phyloP scores from a whole-genome alignment of 2,113 vertebrate species.

The Tenebrosternarchus preto region DNA sequence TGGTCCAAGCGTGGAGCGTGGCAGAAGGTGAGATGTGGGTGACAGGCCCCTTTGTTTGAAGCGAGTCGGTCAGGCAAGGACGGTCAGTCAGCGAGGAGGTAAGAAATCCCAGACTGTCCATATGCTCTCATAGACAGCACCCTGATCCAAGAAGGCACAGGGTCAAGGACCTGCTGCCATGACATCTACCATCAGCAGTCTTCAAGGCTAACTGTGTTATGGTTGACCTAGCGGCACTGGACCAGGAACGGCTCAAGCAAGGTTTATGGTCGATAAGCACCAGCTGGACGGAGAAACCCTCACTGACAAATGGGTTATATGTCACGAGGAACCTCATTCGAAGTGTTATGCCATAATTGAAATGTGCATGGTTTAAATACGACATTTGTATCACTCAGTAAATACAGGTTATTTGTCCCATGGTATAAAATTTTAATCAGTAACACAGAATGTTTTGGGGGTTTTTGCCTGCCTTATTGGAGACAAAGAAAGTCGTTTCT shows the following conservation, averaged over 20 bases:
- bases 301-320: background rate
- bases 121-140: conserved; percentile 65
- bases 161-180: conserved; percentile 69
- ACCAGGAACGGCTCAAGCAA: background rate
- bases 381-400: background rate
- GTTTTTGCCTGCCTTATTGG: background rate
- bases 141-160: conserved; percentile 62
- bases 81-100: conserved; percentile 71
- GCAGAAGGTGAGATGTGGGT: conserved; percentile 56
- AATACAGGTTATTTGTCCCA: background rate
- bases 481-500: too few relatives aligned
- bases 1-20: conserved; percentile 43
- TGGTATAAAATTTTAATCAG: background rate
- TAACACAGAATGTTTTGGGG: too few relatives aligned
- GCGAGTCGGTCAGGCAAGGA: conserved; percentile 66
- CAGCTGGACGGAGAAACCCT: background rate
- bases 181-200: conserved; percentile 68
- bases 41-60: conserved; percentile 55
- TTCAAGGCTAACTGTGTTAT: conserved; percentile 30
- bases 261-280: conserved; percentile 30
- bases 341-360: background rate
- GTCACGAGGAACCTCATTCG: background rate
- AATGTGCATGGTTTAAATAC: background rate
- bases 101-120: conserved; percentile 71
- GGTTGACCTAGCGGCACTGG: conserved; percentile 45